These are phyloP conservation scores for Epinotia nisella DNA, from an alignment of 2,888 invertebrate species.

Conservation along the genomic window DNA sequence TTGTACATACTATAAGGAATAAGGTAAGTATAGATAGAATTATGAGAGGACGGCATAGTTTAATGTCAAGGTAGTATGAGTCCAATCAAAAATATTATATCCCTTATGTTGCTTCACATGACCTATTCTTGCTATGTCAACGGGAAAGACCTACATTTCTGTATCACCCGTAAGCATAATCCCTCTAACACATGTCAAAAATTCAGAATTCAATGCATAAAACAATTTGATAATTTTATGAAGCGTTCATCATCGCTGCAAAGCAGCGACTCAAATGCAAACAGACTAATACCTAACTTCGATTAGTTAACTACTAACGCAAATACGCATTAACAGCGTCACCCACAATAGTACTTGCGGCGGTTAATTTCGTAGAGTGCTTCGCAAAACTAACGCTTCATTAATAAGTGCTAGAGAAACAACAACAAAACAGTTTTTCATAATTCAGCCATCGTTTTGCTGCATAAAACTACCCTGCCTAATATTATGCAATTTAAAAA, in stretches of 20 bases:
- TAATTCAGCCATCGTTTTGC: background rate
- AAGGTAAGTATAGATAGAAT: too few species aligned
- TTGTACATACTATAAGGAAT: too few species aligned
- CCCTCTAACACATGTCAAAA: too few species aligned
- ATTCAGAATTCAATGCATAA: too few species aligned
- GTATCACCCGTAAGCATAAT: too few species aligned
- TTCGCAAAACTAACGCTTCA: constrained; percentile 49
- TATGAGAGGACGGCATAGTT: too few species aligned
- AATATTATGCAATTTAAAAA: background rate
- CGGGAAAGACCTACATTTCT: too few species aligned
- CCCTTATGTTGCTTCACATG: too few species aligned
- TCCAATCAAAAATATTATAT: too few species aligned
- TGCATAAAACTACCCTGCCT: background rate
- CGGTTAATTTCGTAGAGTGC: constrained; percentile 57
- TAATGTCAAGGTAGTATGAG: too few species aligned
- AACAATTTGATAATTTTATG: too few species aligned
- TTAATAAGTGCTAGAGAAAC: constrained; percentile 14
- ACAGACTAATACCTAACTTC: constrained; percentile 14
- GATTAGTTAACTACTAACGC: constrained; percentile 14
- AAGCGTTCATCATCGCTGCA: background rate
- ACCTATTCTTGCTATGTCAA: too few species aligned
- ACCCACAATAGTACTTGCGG: constrained; percentile 37
- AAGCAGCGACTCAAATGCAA: background rate
- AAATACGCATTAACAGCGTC: constrained; percentile 43
- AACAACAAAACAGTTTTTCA: constrained; percentile 7